Conservation (phyloP, 2,797 vertebrate genomes). For the Spinus olivaceus region DNA sequence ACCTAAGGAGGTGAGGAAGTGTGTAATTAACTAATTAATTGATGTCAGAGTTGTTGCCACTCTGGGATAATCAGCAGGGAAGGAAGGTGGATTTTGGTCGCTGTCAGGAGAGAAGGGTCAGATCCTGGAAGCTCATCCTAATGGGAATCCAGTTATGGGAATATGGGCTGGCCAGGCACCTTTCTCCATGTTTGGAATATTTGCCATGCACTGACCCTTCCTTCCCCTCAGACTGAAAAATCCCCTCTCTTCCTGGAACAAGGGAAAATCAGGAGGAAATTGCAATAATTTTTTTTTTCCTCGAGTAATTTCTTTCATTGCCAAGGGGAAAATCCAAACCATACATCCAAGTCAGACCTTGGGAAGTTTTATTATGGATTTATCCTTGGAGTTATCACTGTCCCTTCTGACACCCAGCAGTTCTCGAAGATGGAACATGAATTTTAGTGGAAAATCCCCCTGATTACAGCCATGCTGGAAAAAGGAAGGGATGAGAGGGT, state of each 20-base stretch:
- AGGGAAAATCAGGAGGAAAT: background rate
- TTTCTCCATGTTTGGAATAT: background rate
- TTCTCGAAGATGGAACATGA: accelerated
- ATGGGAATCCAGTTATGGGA: accelerated
- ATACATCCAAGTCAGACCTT: background rate
- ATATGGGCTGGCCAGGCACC: accelerated
- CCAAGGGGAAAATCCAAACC: background rate
- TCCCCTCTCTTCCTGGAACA: background rate
- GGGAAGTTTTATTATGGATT: background rate
- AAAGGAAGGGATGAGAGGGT: background rate
- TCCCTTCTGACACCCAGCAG: background rate
- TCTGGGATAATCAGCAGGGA: background rate
- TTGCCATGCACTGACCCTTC: accelerated
- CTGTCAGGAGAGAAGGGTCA: background rate
- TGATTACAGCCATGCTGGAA: accelerated
- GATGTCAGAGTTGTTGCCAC: background rate
- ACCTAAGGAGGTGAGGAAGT: background rate
- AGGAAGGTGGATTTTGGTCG: background rate
- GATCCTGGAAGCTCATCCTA: background rate
- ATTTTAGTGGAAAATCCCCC: background rate
- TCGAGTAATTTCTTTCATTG: background rate
- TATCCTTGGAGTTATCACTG: background rate
- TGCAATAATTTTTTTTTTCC: background rate
- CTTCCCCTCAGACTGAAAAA: background rate
- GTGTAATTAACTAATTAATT: background rate